Percentiles rank a stretch among this genome's conserved stretches.
These are phyloP conservation scores for Sylvietta virens DNA, from an alignment of 2,113 vertebrate species.

Conservation along the genomic window DNA sequence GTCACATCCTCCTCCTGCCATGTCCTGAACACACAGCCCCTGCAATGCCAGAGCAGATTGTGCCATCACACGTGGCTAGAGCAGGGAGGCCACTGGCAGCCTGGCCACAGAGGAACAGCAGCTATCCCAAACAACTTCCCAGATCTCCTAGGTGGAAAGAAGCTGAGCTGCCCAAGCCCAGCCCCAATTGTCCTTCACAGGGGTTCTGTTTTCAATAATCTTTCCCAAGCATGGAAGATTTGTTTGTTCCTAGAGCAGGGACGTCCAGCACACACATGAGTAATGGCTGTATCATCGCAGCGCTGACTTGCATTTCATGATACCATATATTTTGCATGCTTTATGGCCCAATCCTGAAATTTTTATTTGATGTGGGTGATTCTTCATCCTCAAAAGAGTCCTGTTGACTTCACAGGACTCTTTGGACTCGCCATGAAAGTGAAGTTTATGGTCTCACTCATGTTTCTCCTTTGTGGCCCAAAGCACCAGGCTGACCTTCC, in stretches of 20 bases:
- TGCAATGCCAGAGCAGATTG: not conserved
- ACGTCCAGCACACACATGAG: not conserved
- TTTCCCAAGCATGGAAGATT: not conserved
- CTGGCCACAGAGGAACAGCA: not conserved
- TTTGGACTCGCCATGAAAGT: not conserved
- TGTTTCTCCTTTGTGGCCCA: not conserved
- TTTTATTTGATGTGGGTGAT: conserved; percentile 1
- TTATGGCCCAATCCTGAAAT: not conserved
- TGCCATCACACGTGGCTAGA: fast-evolving
- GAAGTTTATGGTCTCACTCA: not conserved
- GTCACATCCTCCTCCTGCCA: not conserved
- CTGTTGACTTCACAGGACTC: not conserved
- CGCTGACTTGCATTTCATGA: not conserved
- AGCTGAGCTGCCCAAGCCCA: not conserved
- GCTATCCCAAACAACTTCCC: not conserved
- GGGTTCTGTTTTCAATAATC: conserved; percentile 29
- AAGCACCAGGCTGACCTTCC: not conserved
- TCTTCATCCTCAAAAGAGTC: not conserved
- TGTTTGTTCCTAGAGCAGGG: not conserved
- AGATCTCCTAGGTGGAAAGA: not conserved
- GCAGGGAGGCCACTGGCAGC: not conserved
- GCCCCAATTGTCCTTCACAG: fast-evolving
- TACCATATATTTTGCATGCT: conserved; percentile 5
- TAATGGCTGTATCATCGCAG: not conserved
- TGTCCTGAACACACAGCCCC: not conserved